Conservation (phyloP, 2,113 vertebrate species). For the Catharus minimus region DNA sequence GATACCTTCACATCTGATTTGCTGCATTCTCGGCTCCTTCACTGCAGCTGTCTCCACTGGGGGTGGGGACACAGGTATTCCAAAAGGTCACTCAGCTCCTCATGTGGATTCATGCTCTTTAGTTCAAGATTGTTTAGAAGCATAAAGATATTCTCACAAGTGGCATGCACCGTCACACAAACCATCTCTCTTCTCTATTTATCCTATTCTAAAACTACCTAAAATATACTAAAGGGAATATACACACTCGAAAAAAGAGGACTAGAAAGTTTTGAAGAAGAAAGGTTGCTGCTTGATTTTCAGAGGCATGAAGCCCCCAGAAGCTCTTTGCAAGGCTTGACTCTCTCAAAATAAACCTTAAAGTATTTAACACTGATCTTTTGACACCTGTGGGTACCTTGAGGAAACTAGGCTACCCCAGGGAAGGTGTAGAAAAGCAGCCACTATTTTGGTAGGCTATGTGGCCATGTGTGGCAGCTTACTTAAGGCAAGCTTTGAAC, state of each 20-base stretch:
- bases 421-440: constrained; percentile 13
- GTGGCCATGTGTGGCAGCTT: neutral
- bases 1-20: neutral
- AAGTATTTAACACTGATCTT: neutral
- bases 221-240: neutral
- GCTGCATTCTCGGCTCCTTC: neutral
- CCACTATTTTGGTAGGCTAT: neutral
- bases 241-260: rapidly evolving
- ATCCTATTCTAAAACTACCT: neutral
- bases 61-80: neutral
- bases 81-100: neutral
- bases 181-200: neutral
- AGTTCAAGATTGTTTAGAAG: neutral
- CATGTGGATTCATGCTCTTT: neutral
- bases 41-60: neutral
- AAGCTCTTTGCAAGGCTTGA: neutral
- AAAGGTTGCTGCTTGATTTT: neutral
- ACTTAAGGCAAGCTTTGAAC: constrained; percentile 40
- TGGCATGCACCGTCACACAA: neutral
- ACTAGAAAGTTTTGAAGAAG: neutral
- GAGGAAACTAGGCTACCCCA: neutral
- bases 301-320: neutral
- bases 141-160: neutral
- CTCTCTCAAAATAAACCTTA: neutral
- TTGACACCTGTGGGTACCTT: neutral